phyloP scores from a whole-genome alignment of 2,113 vertebrate genomes.

The Dasyornis broadbenti region DNA sequence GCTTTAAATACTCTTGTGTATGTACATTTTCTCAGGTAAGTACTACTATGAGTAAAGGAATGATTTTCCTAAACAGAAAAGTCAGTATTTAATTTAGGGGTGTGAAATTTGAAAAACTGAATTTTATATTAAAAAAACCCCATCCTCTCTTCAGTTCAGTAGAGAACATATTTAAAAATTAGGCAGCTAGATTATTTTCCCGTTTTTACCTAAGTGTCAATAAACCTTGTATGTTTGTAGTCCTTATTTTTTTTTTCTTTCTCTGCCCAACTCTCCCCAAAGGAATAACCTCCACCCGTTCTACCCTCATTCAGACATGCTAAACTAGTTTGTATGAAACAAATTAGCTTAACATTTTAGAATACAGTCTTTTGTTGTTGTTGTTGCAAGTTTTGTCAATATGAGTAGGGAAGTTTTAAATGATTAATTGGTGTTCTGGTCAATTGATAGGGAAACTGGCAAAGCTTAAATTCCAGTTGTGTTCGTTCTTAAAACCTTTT shows the following conservation, averaged over 20 bases:
- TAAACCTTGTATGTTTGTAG: conserved; percentile 21
- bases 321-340: conserved; percentile 47
- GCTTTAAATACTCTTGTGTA: neutral
- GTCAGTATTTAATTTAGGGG: neutral
- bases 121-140: neutral
- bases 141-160: neutral
- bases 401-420: conserved; percentile 6
- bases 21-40: neutral
- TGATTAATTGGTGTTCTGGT: conserved; percentile 51
- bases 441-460: conserved; percentile 54
- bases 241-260: conserved; percentile 15
- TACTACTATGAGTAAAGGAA: neutral
- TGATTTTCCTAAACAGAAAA: neutral
- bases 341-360: conserved; percentile 31
- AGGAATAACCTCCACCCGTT: neutral
- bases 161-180: conserved; percentile 7
- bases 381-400: conserved; percentile 18
- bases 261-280: neutral
- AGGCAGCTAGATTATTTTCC: conserved; percentile 6
- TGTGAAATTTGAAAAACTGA: neutral
- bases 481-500: conserved; percentile 38
- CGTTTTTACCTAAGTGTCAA: conserved; percentile 6
- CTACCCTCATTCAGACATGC: neutral
- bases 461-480: conserved; percentile 46
- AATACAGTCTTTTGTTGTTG: neutral